Evolutionary conservation across 2,113 vertebrate genomes (phyloP), one percentile per base, ranked within the genome.

Genomic region (Salminus brasiliensis): DNA sequence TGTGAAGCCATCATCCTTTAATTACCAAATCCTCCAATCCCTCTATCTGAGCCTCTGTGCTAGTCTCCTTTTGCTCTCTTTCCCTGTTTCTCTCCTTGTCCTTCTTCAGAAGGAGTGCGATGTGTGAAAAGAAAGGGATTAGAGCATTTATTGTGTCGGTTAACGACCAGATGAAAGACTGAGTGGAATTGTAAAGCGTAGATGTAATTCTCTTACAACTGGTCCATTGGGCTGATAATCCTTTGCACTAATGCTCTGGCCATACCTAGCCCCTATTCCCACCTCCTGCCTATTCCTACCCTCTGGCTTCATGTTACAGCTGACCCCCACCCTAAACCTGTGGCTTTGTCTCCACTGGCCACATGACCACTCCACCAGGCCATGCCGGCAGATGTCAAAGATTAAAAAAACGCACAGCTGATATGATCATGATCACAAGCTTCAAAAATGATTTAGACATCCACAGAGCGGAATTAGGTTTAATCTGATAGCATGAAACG

Each of bases 181-280:
- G 79, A 83, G 87, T 79, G 89, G 90, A 88, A 91, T 93, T 91
- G 91, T 92, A 91, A 93, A 93, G 91, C 89, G 27, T 76, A 91
- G 90, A 91, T 94, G 91, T 93, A 93, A 92, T 93, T 88, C 90
- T 88, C 89, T 91, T 90, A 92, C 90, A 93, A 90, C 91, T 92
- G 89, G 89, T 90, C 89, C 88, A 91, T 90, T 86, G 88, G 87
- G 79, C 90, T 82, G 86, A 87, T 94, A 93, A 93, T 94, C 91
- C 91, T 86, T 89, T 90, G 88, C 89, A 90, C 91, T 91, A 91
- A 93, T 89, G 87, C 68, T 72, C 34, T 79, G 66, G 27, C 80
- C 76, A 80, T 80, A 81, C 82, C 86, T 81, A 81, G 81, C 74
- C 59, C 72, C 76, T 80, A 74, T 80, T 43, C 74, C 73, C 41